Percentiles rank a stretch among this genome's conserved stretches.
Evolutionary conservation across 2,797 vertebrate species (phyloP).

Genomic region (Thunnus albacares): DNA sequence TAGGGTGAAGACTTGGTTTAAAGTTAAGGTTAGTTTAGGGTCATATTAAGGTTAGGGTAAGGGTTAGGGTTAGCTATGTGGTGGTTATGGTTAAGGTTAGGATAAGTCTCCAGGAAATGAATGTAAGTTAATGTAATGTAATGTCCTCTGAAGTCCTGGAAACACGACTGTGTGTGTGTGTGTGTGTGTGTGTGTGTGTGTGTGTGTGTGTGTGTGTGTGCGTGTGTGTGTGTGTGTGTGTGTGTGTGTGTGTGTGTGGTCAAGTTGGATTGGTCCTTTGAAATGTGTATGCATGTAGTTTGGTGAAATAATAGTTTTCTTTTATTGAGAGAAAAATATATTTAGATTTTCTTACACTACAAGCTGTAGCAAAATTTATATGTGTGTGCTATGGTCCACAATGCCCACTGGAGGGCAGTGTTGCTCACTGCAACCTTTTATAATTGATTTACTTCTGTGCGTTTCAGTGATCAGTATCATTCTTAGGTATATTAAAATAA

Average conservation of each 20-base stretch:
- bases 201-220: constrained; percentile 17
- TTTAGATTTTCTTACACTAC: neutral
- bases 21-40: too few species aligned
- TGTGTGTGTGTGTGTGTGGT: constrained; percentile 26
- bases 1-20: too few species aligned
- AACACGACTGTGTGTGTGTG: constrained; percentile 1
- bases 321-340: neutral
- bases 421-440: constrained; percentile 46
- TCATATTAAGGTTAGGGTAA: too few species aligned
- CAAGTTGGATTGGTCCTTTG: constrained; percentile 15
- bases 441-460: constrained; percentile 14
- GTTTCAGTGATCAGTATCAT: neutral
- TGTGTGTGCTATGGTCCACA: neutral
- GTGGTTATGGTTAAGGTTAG: too few species aligned
- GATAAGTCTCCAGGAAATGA: too few species aligned
- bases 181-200: neutral
- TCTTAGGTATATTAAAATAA: constrained; percentile 15
- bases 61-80: too few species aligned
- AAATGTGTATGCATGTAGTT: neutral
- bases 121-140: too few species aligned
- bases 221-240: neutral
- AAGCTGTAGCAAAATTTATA: neutral
- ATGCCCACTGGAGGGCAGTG: constrained; percentile 70
- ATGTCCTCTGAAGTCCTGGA: too few species aligned
- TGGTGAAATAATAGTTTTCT: neutral